These are phyloP conservation scores for Chironomus riparius DNA, from an alignment of 2,888 invertebrate genomes.

Conservation along the genomic window DNA sequence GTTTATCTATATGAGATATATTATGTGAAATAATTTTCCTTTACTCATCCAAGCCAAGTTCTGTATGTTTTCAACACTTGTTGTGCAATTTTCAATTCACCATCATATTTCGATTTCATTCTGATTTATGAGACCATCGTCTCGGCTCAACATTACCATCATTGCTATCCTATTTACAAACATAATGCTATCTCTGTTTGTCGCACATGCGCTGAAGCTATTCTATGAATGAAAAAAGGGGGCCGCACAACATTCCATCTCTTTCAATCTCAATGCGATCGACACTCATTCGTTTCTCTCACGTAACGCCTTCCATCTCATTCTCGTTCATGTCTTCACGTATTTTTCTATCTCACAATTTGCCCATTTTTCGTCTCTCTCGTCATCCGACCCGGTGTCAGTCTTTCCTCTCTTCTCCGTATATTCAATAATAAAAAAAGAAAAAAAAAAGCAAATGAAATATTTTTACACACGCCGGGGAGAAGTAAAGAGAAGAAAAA, in stretches of 20 bases:
- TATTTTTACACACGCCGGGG: background rate
- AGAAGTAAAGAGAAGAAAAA: background rate
- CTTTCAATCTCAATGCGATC: background rate
- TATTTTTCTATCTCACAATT: background rate
- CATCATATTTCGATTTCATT: constrained; percentile 3
- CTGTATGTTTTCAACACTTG: constrained; percentile 8
- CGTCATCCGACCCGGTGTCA: background rate
- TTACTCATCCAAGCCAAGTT: background rate
- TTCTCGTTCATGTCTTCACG: background rate
- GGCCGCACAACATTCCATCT: background rate
- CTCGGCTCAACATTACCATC: background rate
- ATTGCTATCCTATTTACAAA: background rate
- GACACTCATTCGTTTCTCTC: background rate
- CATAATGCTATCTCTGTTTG: background rate
- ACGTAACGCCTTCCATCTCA: background rate
- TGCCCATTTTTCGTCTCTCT: background rate
- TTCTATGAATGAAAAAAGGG: too few species aligned
- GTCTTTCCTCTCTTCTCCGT: background rate
- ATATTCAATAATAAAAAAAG: background rate
- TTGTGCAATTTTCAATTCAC: constrained; percentile 20
- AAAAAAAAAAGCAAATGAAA: background rate
- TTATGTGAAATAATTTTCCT: background rate
- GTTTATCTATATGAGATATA: background rate
- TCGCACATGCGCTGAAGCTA: background rate
- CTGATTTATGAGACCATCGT: constrained; percentile 15